Evolutionary conservation across 2,113 vertebrate genomes (phyloP).

Genomic region (Laticauda laticaudata): DNA sequence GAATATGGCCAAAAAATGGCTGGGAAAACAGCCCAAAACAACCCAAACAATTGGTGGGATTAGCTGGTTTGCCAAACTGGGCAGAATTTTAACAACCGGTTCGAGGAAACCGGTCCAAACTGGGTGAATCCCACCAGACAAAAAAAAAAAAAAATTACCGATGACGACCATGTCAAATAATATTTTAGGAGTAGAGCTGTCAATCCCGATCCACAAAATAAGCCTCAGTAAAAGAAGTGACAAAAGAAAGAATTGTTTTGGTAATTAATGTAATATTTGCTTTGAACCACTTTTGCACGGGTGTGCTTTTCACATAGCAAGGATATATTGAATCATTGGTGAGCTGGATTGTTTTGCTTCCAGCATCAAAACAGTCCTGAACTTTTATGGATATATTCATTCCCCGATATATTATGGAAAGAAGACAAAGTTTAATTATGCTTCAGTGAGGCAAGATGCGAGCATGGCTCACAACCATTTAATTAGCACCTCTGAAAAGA

Average conservation of each 20-base stretch:
- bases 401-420: constrained; percentile 53
- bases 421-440: constrained; percentile 69
- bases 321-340: constrained; percentile 26
- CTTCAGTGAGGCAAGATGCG: constrained; percentile 64
- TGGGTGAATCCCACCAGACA: too few species aligned
- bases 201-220: constrained; percentile 40
- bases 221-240: constrained; percentile 40
- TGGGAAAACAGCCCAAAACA: too few species aligned
- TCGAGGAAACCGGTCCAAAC: too few species aligned
- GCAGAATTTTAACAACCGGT: too few species aligned
- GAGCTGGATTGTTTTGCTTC: constrained; percentile 41
- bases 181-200: not conserved
- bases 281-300: constrained; percentile 54
- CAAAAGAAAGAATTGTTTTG: constrained; percentile 38
- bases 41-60: too few species aligned
- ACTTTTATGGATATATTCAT: constrained; percentile 53
- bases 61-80: too few species aligned
- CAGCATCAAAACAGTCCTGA: constrained; percentile 40
- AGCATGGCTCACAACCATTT: constrained; percentile 76
- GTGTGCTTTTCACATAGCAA: constrained; percentile 5
- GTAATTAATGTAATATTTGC: constrained; percentile 64
- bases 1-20: too few species aligned
- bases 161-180: too few species aligned
- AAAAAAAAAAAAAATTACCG: too few species aligned
- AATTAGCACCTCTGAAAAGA: constrained; percentile 66